Evolutionary conservation across 2,113 vertebrate species (phyloP).

Genomic region (Recurvirostra avosetta): DNA sequence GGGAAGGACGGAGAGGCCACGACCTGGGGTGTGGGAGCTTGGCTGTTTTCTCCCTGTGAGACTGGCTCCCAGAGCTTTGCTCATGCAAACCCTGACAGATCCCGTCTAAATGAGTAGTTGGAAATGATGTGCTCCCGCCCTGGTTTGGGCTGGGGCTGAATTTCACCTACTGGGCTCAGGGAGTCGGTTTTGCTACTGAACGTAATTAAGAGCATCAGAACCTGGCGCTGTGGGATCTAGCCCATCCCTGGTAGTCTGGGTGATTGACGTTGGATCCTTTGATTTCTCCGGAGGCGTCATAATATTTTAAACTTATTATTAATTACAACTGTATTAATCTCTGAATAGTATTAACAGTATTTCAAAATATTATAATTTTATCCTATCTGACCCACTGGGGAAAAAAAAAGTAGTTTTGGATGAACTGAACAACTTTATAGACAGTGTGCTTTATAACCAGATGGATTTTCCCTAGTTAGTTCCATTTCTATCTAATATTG

Average conservation of each 20-base stretch:
- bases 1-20: not conserved
- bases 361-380: conserved; percentile 51
- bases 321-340: conserved; percentile 52
- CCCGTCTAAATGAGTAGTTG: not conserved
- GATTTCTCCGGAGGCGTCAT: conserved; percentile 37
- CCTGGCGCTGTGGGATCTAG: not conserved
- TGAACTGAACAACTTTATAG: conserved; percentile 41
- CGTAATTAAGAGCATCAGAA: not conserved
- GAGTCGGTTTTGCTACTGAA: not conserved
- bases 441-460: conserved; percentile 24
- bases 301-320: conserved; percentile 48
- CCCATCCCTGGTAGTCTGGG: not conserved
- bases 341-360: conserved; percentile 24
- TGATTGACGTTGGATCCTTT: conserved; percentile 30
- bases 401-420: not conserved
- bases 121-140: not conserved
- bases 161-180: not conserved
- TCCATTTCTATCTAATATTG: conserved; percentile 34
- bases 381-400: not conserved
- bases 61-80: conserved; percentile 8
- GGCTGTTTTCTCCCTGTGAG: conserved; percentile 15
- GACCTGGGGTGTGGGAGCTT: not conserved
- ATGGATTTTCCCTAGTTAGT: conserved; percentile 44
- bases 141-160: not conserved
- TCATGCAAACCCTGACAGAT: not conserved